These are phyloP conservation scores for Atherinomorus stipes DNA, from an alignment of 2,113 vertebrate genomes.

Conservation along the genomic window DNA sequence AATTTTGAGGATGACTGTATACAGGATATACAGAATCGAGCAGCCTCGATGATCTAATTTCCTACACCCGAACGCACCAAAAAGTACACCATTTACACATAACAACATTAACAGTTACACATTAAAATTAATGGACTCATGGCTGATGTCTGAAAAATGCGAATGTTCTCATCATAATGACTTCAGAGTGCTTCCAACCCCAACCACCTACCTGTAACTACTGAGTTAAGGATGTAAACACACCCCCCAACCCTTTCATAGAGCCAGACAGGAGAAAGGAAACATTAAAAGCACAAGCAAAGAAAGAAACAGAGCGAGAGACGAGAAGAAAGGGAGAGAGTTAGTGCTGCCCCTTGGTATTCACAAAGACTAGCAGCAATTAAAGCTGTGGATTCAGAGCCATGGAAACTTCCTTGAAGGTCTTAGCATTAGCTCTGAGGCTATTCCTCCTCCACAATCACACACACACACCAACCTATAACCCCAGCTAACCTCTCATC, in stretches of 20 bases:
- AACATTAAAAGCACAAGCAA: slow-evolving; percentile 38
- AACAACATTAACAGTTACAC: no score
- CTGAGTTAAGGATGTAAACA: slow-evolving; percentile 54
- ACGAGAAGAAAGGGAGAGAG: slow-evolving; percentile 53
- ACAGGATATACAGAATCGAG: no score
- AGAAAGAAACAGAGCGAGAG: slow-evolving; percentile 23
- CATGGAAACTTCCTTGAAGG: slow-evolving; percentile 62
- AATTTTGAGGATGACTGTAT: no score
- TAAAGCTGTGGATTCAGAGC: slow-evolving; percentile 60
- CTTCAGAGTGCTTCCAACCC: slow-evolving; percentile 31
- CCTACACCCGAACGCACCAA: no score
- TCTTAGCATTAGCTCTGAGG: slow-evolving; percentile 57
- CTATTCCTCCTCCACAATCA: slow-evolving; percentile 32
- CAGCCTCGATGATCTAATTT: no score
- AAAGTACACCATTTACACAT: no score
- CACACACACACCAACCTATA: slow-evolving; percentile 17
- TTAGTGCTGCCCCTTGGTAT: slow-evolving; percentile 56
- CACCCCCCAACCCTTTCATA: slow-evolving; percentile 48
- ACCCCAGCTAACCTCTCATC: slow-evolving; percentile 42
- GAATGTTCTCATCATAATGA: slow-evolving; percentile 41
- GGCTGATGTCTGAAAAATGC: no score
- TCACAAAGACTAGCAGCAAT: slow-evolving; percentile 58
- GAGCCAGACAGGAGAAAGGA: slow-evolving; percentile 28
- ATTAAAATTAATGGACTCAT: no score
- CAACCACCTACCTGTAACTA: slow-evolving; percentile 47